Base-by-base conservation (phyloP, 2,888 invertebrate genomes). In the Erebia epiphron region DNA sequence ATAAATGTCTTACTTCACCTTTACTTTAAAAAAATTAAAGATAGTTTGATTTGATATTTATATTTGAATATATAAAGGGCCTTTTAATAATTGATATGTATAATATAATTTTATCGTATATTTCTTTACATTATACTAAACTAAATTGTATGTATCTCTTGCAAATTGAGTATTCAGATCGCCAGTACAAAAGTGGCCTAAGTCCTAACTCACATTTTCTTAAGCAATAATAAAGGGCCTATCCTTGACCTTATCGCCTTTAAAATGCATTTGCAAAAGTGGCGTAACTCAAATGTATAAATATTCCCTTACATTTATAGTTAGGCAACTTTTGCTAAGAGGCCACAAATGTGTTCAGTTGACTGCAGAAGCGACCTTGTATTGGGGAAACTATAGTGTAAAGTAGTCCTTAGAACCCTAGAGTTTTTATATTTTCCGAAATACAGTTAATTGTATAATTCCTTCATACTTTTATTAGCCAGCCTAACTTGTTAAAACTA, bases 141-240 rank as follows among this genome's bases (percentile, higher is more conserved):
- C 2, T 18, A 54, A 16, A 16, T 49, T 11, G 11, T 14, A 14
- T 49, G n/a, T 50, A n/a, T 50, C 10, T 0, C 2, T 14, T 50
- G n/a, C 4, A 5, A 54, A 54, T 54, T 54, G 16, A 9, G 54
- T 50, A 5, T 13, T 26, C 13, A 57, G 26, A 35, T 41, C 26
- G 26, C 35, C n/a, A 58, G n/a, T 35, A 58, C 58, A 41, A 58
- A 58, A 14, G 26, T 26, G 26, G 35, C 57, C 26, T 58, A 35
- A 58, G 14, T n/a, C 57, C 26, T 58, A 58, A 58, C 14, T 13
- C 35, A 35, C 26, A 8, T 4, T 58, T 35, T n/a, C 35, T 3
- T 14, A 58, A 58, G 35, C 58, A 58, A 58, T 58, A 58, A 58
- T 26, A 35, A n/a, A 35, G 41, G 58, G 58, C 35, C 35, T 58